These are phyloP conservation scores for Brenthis daphne DNA, from an alignment of 2,888 invertebrate genomes.

Conservation along the genomic window DNA sequence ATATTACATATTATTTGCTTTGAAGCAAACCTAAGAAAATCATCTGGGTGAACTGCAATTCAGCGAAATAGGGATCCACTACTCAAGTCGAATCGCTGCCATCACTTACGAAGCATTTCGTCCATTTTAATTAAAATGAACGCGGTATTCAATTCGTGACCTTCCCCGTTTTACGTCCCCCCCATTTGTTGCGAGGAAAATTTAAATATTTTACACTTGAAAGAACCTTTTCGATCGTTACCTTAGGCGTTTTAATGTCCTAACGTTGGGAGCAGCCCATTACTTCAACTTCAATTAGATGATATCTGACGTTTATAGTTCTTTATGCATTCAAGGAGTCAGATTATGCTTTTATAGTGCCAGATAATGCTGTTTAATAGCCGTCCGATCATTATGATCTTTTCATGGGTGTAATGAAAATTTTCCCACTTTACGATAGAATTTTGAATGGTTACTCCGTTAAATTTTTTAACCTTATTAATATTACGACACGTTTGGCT, in stretches of 20 bases:
- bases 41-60: conserved; percentile 19
- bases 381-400: conserved; percentile 72
- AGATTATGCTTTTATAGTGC: conserved; percentile 72
- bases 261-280: conserved; percentile 52
- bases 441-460: conserved; percentile 45
- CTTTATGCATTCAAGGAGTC: conserved; percentile 76
- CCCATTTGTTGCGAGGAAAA: conserved; percentile 64
- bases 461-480: no score
- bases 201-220: conserved; percentile 75
- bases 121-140: conserved; percentile 64
- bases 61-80: conserved; percentile 3
- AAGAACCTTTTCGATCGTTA: conserved; percentile 65
- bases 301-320: conserved; percentile 81
- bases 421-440: conserved; percentile 68
- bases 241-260: conserved; percentile 71
- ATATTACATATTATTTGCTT: not conserved
- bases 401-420: conserved; percentile 72
- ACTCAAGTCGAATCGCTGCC: conserved; percentile 4
- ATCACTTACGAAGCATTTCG: conserved; percentile 31
- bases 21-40: conserved; percentile 13
- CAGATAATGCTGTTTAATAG: conserved; percentile 75
- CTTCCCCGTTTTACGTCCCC: conserved; percentile 47
- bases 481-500: no score
- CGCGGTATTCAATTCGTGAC: conserved; percentile 47
- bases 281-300: conserved; percentile 78